Conservation (phyloP, 2,113 vertebrate species). For the Syrmaticus mikado region DNA sequence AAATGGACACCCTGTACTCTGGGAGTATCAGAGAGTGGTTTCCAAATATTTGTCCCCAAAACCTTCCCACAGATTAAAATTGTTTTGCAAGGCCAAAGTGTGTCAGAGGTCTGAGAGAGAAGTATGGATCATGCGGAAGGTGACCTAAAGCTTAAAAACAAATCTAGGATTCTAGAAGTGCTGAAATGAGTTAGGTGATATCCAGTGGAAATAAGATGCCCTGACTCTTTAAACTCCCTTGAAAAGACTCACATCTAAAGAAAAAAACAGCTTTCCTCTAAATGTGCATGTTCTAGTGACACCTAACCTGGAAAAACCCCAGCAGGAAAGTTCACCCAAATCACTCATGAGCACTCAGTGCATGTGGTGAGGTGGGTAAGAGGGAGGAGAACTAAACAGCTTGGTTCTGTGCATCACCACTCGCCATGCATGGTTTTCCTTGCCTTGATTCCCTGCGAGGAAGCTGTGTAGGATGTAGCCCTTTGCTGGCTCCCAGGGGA, state of each 20-base stretch:
- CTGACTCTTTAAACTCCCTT: neutral
- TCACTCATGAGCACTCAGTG: fast-evolving
- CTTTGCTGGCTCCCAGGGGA: neutral
- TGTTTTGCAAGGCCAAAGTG: neutral
- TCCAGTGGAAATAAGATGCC: neutral
- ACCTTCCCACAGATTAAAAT: neutral
- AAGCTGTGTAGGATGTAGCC: slow-evolving; percentile 15
- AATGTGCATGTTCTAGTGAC: neutral
- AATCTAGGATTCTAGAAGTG: neutral
- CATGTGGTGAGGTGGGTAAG: neutral
- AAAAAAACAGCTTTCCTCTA: neutral
- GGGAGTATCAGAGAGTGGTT: neutral
- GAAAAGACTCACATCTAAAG: neutral
- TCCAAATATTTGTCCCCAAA: slow-evolving; percentile 29
- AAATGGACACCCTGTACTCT: slow-evolving; percentile 7
- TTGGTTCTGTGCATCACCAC: neutral
- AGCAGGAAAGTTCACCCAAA: neutral
- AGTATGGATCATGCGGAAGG: neutral
- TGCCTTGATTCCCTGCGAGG: fast-evolving
- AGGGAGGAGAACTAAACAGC: neutral
- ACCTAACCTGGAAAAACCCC: neutral
- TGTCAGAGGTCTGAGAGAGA: neutral
- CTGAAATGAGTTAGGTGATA: neutral
- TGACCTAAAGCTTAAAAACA: slow-evolving; percentile 2
- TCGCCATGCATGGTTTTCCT: fast-evolving